Base-by-base conservation (phyloP, 2,888 invertebrate species). In the Chloromyia formosa region DNA sequence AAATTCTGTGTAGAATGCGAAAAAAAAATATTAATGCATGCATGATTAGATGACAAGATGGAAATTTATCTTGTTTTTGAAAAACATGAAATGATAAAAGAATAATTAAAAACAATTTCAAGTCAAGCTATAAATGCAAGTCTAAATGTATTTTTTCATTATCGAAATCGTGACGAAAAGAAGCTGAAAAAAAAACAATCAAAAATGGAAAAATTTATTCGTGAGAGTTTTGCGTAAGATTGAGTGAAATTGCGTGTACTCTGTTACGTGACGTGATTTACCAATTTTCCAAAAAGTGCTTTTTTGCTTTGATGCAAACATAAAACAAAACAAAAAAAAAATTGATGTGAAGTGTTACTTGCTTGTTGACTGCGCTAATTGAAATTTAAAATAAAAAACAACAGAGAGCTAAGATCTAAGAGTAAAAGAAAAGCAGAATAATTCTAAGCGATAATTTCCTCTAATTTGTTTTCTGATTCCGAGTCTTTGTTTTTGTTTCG, bases 301-400 rank as follows among this genome's bases (percentile, higher is more conserved):
- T 74, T 74, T 74, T 74, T 58, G 69, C 61, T 75, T 69, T 60
- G 72, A 73, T 73, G 75, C 75, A 61, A 62, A 53, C 53, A 73
- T 27, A 62, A 35, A 4, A 35, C 27, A 35, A 35, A 35, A 35
- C 27, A 35, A 64, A 66, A 68, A 27, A 64, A 64, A 74, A 49
- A 56, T 75, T 73, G 60, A 66, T 53, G 73, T 64, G 54, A 56
- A 68, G 62, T 68, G 72, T 54, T 74, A 68, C 14, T 75, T 74
- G 75, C 75, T 75, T 75, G 75, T 75, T 74, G 75, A 75, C 75
- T 75, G 75, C 75, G 75, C 75, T 75, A 75, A 75, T 62, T 71
- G 35, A 71, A 60, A 69, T 45, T 35, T 35, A 35, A 69, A 45
- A 74, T 45, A 68, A 74, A 69, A 60, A 73, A 75, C 16, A 56